Conservation (phyloP, 2,888 invertebrate genomes). For the Chrysina gloriosa region DNA sequence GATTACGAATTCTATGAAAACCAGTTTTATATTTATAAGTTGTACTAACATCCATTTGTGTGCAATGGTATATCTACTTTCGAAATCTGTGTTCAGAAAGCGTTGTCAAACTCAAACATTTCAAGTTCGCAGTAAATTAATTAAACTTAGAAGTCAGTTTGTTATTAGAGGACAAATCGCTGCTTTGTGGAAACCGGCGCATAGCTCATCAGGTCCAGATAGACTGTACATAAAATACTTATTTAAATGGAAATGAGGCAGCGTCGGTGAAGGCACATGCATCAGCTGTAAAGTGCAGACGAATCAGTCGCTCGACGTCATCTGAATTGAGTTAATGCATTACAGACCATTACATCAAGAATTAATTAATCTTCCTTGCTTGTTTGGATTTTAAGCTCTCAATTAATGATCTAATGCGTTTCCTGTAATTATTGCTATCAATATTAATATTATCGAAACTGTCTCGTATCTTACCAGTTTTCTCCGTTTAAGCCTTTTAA, state of each 20-base stretch:
- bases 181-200: background rate
- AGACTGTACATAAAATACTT: constrained; percentile 46
- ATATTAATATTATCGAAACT: background rate
- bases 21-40: no score
- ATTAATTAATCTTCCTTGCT: constrained; percentile 66
- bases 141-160: background rate
- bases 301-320: constrained; percentile 50
- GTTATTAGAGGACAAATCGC: constrained; percentile 17
- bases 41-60: no score
- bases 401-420: background rate
- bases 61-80: no score
- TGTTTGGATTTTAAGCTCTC: background rate
- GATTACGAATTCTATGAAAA: background rate
- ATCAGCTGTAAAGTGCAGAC: constrained; percentile 53
- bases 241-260: constrained; percentile 52
- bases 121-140: background rate
- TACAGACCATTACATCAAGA: constrained; percentile 68
- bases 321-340: constrained; percentile 55
- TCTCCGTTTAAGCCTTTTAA: no score
- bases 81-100: no score
- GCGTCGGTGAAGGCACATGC: constrained; percentile 46
- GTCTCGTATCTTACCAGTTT: no score
- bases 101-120: background rate
- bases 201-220: constrained; percentile 35
- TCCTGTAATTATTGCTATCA: background rate